Evolutionary conservation across 2,113 vertebrate species (phyloP).

Genomic region (Oreochromis niloticus): DNA sequence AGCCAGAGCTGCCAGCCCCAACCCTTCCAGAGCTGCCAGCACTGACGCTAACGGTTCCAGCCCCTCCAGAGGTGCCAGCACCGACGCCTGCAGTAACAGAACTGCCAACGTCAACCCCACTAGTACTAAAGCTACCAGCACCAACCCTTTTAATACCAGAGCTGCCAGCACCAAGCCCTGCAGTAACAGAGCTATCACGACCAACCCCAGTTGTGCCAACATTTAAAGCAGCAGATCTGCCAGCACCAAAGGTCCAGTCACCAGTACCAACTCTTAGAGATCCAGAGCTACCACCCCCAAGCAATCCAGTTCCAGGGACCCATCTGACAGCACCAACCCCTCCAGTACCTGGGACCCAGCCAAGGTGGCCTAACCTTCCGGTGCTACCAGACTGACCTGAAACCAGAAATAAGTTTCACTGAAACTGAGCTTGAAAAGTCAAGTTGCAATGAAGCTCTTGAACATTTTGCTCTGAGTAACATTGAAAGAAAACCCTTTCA

Average conservation of each 20-base stretch:
- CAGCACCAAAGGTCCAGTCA: neutral
- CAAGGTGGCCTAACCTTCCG: fast-evolving
- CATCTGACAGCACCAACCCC: neutral
- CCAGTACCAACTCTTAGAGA: neutral
- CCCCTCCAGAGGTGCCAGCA: neutral
- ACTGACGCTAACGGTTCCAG: neutral
- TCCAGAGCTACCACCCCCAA: neutral
- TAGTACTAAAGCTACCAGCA: neutral
- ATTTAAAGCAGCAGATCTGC: neutral
- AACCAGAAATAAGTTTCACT: neutral
- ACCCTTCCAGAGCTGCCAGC: neutral
- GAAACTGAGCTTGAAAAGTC: neutral
- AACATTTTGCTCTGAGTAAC: fast-evolving
- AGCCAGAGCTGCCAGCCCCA: neutral
- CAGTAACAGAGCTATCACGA: neutral
- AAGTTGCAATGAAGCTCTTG: neutral
- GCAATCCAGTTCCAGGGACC: neutral
- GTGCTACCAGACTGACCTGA: neutral
- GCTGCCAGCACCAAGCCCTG: neutral
- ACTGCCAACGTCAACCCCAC: neutral
- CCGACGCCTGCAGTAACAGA: neutral
- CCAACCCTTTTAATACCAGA: too few species aligned
- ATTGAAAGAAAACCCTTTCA: neutral
- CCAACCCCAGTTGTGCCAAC: neutral
- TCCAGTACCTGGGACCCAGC: neutral